Evolutionary conservation across 2,888 invertebrate species (phyloP).

Genomic region (Acrobasis suavella): DNA sequence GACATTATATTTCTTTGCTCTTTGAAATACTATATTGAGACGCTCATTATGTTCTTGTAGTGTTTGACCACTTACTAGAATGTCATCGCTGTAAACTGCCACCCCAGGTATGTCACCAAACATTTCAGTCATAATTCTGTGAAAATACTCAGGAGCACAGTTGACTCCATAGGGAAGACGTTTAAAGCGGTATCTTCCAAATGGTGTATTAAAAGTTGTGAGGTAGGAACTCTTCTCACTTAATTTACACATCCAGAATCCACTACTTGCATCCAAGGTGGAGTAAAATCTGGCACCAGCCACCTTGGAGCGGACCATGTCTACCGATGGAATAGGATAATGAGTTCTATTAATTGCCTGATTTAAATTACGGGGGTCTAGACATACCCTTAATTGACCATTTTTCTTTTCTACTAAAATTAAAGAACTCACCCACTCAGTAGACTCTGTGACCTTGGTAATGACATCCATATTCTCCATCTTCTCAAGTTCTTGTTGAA

Average conservation of each 20-base stretch:
- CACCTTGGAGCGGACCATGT: slow-evolving; percentile 27
- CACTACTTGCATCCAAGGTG: slow-evolving; percentile 31
- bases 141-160: slow-evolving; percentile 30
- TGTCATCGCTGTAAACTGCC: slow-evolving; percentile 27
- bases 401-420: slow-evolving; percentile 30
- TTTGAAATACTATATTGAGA: slow-evolving; percentile 24
- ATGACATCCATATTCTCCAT: slow-evolving; percentile 34
- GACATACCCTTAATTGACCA: slow-evolving; percentile 31
- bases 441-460: slow-evolving; percentile 29
- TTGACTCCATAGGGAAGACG: slow-evolving; percentile 31
- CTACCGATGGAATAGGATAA: slow-evolving; percentile 31
- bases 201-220: slow-evolving; percentile 29
- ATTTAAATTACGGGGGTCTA: slow-evolving; percentile 32
- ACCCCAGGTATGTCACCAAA: slow-evolving; percentile 30
- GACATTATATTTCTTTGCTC: slow-evolving; percentile 27
- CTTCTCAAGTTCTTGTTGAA: slow-evolving; percentile 32
- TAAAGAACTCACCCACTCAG: slow-evolving; percentile 31
- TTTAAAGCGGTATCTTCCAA: slow-evolving; percentile 31
- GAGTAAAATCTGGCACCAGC: slow-evolving; percentile 28
- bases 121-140: slow-evolving; percentile 31
- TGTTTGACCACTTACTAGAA: slow-evolving; percentile 25
- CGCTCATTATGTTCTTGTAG: slow-evolving; percentile 26
- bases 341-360: slow-evolving; percentile 29
- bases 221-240: slow-evolving; percentile 20
- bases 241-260: slow-evolving; percentile 29